Percentiles rank a stretch among this genome's conserved stretches.
Conservation (phyloP, 2,113 vertebrate species). For the Verasper variegatus region DNA sequence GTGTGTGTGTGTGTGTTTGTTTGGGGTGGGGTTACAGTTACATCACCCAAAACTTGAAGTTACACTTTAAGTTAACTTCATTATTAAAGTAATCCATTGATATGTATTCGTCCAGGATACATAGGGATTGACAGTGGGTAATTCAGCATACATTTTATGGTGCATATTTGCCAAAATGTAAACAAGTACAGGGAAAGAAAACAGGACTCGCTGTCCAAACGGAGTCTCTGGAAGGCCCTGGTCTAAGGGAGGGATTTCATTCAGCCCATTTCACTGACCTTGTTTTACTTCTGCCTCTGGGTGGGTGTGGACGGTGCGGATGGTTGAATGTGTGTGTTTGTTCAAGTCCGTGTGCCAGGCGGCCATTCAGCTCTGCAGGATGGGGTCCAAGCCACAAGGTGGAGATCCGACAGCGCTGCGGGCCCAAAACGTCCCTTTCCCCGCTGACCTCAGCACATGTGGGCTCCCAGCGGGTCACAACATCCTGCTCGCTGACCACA, state of each 20-base stretch:
- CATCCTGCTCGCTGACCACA: constrained; percentile 66
- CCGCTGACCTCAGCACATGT: constrained; percentile 56
- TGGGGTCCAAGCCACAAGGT: constrained; percentile 72
- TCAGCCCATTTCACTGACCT: constrained; percentile 5
- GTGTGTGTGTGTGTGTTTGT: not conserved
- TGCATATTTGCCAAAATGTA: not conserved
- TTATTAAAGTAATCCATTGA: not conserved
- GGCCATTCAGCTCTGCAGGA: constrained; percentile 43
- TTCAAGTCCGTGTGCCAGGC: constrained; percentile 13
- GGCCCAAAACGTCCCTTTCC: constrained; percentile 19
- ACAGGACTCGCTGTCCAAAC: not conserved
- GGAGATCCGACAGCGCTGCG: constrained; percentile 64
- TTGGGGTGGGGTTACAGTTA: too few species aligned
- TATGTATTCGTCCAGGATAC: not conserved
- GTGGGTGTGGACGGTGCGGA: constrained; percentile 37
- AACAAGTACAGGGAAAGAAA: not conserved
- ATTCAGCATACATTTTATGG: not conserved
- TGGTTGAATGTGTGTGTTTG: constrained; percentile 34
- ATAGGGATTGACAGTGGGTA: not conserved
- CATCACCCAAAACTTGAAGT: too few species aligned
- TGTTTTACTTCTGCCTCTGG: constrained; percentile 5
- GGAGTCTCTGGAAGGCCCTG: not conserved
- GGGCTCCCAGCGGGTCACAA: constrained; percentile 48
- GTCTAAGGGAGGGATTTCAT: not conserved
- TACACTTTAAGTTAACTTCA: not conserved